Evolutionary conservation across 2,113 vertebrate genomes (phyloP).

Genomic region (Tonatia bakeri): DNA sequence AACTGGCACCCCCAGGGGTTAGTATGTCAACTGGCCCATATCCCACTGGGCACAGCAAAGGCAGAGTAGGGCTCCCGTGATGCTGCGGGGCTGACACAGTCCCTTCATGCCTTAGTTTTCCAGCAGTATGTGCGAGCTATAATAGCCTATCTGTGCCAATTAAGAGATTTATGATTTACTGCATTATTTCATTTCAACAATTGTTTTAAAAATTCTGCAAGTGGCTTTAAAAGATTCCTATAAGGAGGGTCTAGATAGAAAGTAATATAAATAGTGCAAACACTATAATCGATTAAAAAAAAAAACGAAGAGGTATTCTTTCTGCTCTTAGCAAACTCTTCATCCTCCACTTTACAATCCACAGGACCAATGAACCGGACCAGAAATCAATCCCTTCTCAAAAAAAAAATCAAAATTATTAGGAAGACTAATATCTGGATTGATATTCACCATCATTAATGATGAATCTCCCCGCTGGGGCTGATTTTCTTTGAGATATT

Average conservation of each 20-base stretch:
- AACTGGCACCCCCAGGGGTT: neutral
- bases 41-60: neutral
- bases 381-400: neutral
- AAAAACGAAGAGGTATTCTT: neutral
- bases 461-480: neutral
- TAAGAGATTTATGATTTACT: neutral
- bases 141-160: neutral
- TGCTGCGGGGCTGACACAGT: rapidly evolving
- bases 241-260: neutral
- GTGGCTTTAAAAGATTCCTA: neutral
- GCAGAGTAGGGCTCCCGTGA: neutral
- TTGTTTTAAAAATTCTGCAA: conserved; percentile 2
- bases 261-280: neutral
- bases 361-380: neutral
- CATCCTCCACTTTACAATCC: neutral
- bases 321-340: neutral
- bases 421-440: neutral
- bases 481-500: neutral
- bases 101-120: neutral
- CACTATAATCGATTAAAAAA: neutral
- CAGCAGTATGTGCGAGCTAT: neutral
- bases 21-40: rapidly evolving
- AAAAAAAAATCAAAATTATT: neutral
- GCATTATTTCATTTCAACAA: neutral
- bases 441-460: neutral